Evolutionary conservation across 2,113 vertebrate genomes (phyloP), one percentile per base, ranked within the genome.

Genomic region (Coptodon bakossiorum): DNA sequence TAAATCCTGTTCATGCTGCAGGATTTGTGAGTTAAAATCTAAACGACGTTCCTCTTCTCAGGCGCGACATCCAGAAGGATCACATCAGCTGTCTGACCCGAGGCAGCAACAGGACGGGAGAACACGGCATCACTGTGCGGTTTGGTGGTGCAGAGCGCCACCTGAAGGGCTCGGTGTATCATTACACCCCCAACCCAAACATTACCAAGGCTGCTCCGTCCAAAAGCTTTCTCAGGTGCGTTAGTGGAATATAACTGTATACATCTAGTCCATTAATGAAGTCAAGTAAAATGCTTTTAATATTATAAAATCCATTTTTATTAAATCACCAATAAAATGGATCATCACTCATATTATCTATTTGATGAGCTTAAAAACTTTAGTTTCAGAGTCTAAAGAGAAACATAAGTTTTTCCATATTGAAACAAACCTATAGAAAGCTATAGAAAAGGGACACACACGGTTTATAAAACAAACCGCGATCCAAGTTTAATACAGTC

Each of bases 201-300:
- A 91, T 98, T 91, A 99, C 98, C 5, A 94, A 94, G 82, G 98
- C 97, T 7, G 90, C 96, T 10, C 98, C 98, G 1, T 93, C 97
- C 89, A 98, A 97, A 95, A 99, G 98, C 93, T 99, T 98, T 88
- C 94, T 98, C 91, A 98, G 98, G 98, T 99, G 68, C 14, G 24
- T 29, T 48, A 19, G 29, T 54, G 27, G 11, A 50, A 50, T 50
- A 50, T 19, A 78, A 29, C 14, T 19, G 24, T n/a, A 19, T 50
- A 13, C 6, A 31, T 78, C 14, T 48, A 76, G 68, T 27, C 40
- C 43, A 29, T 9, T 76, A 48, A 45, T 48, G 43, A 48, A 48
- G 40, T 12, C 14, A 48, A 17, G 9, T 76, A 48, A 50, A 78
- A 17, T 31, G 27, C 24, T 50, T 48, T 76, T 76, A 76, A 48